Evolutionary conservation across 2,113 vertebrate species (phyloP).

Genomic region (Laticauda colubrina): DNA sequence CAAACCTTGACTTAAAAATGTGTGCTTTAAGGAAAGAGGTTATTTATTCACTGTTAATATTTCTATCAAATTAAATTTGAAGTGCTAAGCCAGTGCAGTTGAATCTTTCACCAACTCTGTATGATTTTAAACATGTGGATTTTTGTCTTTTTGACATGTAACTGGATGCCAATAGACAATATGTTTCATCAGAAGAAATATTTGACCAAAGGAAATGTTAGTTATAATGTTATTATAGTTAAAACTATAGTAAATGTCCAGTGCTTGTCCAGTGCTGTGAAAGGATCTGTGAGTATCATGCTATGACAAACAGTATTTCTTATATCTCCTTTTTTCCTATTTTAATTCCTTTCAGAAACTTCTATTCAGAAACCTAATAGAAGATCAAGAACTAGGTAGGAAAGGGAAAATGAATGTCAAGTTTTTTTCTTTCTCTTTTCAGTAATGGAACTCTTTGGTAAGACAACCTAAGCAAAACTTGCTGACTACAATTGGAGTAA

Average conservation of each 20-base stretch:
- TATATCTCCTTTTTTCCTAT: not conserved
- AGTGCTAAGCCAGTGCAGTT: not conserved
- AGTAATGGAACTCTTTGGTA: not conserved
- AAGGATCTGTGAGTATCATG: not conserved
- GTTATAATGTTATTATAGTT: not conserved
- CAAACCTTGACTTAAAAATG: not conserved
- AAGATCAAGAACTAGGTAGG: too few relatives aligned
- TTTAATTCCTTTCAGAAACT: not conserved
- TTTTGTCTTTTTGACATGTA: not conserved
- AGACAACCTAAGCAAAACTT: not conserved
- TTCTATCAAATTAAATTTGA: not conserved
- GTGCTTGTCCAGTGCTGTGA: not conserved
- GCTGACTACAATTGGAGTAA: not conserved
- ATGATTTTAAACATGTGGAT: not conserved
- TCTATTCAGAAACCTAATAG: not conserved
- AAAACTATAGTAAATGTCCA: too few relatives aligned
- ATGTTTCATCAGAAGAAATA: conserved; percentile 5
- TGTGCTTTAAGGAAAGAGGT: not conserved
- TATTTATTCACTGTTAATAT: not conserved
- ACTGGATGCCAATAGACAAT: not conserved
- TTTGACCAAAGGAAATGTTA: conserved; percentile 14
- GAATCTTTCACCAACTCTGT: not conserved
- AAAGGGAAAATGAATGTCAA: not conserved
- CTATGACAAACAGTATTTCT: not conserved
- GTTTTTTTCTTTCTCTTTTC: not conserved